Conservation (phyloP, 1,140 invertebrate genomes). For the Brachionus sp. region DNA sequence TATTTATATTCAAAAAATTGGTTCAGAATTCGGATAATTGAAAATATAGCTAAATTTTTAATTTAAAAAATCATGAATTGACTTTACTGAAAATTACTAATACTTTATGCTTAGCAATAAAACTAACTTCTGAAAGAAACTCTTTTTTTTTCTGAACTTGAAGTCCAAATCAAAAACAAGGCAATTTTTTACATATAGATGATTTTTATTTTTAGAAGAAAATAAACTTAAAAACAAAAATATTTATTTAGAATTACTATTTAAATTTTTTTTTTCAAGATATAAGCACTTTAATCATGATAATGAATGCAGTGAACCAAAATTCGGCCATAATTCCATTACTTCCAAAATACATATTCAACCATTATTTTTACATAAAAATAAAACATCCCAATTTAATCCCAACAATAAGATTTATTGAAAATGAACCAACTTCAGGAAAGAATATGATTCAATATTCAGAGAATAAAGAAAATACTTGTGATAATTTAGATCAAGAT, state of each 20-base stretch:
- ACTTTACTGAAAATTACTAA: too few relatives aligned
- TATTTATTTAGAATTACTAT: background rate
- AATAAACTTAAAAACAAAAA: background rate
- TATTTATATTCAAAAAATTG: too few relatives aligned
- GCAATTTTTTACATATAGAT: too few relatives aligned
- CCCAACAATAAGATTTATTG: constrained; percentile 67
- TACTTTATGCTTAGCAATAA: too few relatives aligned
- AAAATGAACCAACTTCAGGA: background rate
- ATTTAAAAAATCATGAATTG: too few relatives aligned
- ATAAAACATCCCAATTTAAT: constrained; percentile 89
- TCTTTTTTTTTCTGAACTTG: too few relatives aligned
- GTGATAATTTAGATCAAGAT: background rate
- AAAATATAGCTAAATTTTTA: too few relatives aligned
- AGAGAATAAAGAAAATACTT: background rate
- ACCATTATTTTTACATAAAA: constrained; percentile 89
- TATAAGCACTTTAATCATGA: constrained; percentile 82
- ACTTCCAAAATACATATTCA: constrained; percentile 81
- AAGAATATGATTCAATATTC: background rate
- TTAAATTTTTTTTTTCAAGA: constrained; percentile 62
- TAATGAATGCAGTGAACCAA: constrained; percentile 86
- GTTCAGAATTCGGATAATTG: too few relatives aligned
- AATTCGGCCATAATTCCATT: constrained; percentile 84
- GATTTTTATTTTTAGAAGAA: too few relatives aligned
- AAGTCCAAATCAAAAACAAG: too few relatives aligned
- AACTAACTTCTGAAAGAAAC: too few relatives aligned